Evolutionary conservation across 2,113 vertebrate genomes (phyloP), one percentile per base, ranked within the genome.

Genomic region (Dicentrarchus labrax): DNA sequence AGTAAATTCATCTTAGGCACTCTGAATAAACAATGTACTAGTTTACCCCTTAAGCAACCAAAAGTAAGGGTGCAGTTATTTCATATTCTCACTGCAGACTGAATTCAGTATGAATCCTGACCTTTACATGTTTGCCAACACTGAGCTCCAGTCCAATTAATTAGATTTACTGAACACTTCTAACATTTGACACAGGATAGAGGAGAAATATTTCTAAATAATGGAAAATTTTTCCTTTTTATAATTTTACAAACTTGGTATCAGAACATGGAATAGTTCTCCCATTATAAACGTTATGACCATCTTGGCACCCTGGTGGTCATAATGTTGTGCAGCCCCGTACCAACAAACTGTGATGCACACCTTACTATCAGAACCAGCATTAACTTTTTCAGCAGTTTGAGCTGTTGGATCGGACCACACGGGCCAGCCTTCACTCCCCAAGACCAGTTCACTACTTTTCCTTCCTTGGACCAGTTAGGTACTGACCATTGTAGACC

Each of bases 91-190:
- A 38, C 0, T 39, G 60, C 39, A 30, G 17, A 76, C 16, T 24
- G 56, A 54, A 30, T 30, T 30, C 30, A 30, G 39, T 51, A 1
- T 60, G 16, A 67, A 67, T 59, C 17, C 50, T 87, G 84, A 79
- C 67, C 82, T 76, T 79, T 85, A 45, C 7, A 53, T 64, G 57
- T 72, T 74, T 72, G 53, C 77, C 17, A 56, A 57, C 43, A 57
- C 6, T 22, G 11, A 39, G 16, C 57, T 73, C 15, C 48, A 68
- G 39, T 39, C 61, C 22, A 86, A 66, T 89, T 75, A 77, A 65
- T 70, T 45, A 24, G 30, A 54, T 89, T 74, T 62, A 69, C 10
- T 9, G 2, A 76, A 41, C 45, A 54, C 43, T 47, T 62, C 16
- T 38, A 75, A 22, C 38, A 51, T 75, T 71, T 56, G 41, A 22